phyloP scores from a whole-genome alignment of 2,888 invertebrate species.

The Drosophila monieri region DNA sequence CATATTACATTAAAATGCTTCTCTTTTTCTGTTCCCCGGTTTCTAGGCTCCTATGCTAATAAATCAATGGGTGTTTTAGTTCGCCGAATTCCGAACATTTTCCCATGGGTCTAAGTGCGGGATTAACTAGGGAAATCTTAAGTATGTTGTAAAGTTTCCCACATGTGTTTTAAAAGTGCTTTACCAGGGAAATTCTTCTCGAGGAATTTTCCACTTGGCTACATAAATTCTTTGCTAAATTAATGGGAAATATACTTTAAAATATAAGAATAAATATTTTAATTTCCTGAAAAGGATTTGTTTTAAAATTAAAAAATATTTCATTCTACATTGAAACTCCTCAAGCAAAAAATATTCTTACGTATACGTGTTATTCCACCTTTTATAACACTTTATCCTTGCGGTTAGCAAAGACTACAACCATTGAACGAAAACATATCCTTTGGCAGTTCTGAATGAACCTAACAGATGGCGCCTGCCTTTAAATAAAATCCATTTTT shows the following conservation, averaged over 20 bases:
- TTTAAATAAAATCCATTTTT: constrained; percentile 11
- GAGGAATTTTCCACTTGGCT: background rate
- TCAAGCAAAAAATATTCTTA: background rate
- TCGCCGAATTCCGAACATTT: constrained; percentile 54
- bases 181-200: constrained; percentile 7
- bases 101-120: constrained; percentile 36
- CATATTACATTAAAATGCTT: constrained; percentile 69
- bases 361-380: background rate
- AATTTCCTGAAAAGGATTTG: background rate
- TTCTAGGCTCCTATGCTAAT: constrained; percentile 39
- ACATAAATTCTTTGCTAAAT: background rate
- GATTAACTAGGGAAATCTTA: constrained; percentile 18
- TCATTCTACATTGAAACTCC: background rate
- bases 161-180: background rate
- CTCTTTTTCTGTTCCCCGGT: constrained; percentile 33
- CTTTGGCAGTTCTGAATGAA: background rate
- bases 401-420: background rate
- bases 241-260: background rate
- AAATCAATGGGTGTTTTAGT: constrained; percentile 63
- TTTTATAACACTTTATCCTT: constrained; percentile 13
- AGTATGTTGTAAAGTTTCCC: constrained; percentile 20
- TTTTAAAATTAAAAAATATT: background rate
- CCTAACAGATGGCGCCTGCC: constrained; percentile 20
- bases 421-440: constrained; percentile 6
- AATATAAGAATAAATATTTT: background rate